These are phyloP conservation scores for Agapostemon virescens DNA, from an alignment of 2,888 invertebrate species.

Conservation along the genomic window DNA sequence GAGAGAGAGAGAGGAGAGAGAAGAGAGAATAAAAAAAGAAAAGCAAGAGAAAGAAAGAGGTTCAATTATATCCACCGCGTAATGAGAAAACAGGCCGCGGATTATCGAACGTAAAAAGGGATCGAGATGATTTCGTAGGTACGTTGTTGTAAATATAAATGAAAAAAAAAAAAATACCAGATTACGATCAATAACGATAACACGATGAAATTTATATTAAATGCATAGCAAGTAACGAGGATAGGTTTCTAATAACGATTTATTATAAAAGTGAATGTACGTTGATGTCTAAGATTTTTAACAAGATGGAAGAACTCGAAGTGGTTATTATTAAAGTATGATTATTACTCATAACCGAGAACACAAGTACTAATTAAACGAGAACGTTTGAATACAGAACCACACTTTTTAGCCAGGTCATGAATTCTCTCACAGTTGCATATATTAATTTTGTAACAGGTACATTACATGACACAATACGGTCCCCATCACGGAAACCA, in stretches of 20 bases:
- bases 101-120: constrained; percentile 50
- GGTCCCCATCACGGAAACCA: constrained; percentile 51
- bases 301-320: constrained; percentile 68
- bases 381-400: constrained; percentile 67
- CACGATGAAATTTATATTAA: constrained; percentile 75
- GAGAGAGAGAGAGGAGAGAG: not conserved
- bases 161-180: constrained; percentile 26
- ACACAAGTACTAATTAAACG: constrained; percentile 71
- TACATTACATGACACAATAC: constrained; percentile 66
- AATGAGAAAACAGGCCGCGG: constrained; percentile 53
- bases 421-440: constrained; percentile 73
- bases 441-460: constrained; percentile 70
- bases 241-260: constrained; percentile 80
- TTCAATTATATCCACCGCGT: constrained; percentile 59
- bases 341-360: constrained; percentile 75
- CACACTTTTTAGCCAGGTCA: constrained; percentile 74
- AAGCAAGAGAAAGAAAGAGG: constrained; percentile 25
- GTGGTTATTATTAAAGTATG: constrained; percentile 73
- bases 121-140: constrained; percentile 60
- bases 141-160: constrained; percentile 72
- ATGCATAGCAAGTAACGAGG: constrained; percentile 76
- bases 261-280: constrained; percentile 79
- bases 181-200: constrained; percentile 66
- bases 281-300: constrained; percentile 80
- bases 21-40: not conserved